phyloP scores from a whole-genome alignment of 2,113 vertebrate species.

The Fukomys damarensis region DNA sequence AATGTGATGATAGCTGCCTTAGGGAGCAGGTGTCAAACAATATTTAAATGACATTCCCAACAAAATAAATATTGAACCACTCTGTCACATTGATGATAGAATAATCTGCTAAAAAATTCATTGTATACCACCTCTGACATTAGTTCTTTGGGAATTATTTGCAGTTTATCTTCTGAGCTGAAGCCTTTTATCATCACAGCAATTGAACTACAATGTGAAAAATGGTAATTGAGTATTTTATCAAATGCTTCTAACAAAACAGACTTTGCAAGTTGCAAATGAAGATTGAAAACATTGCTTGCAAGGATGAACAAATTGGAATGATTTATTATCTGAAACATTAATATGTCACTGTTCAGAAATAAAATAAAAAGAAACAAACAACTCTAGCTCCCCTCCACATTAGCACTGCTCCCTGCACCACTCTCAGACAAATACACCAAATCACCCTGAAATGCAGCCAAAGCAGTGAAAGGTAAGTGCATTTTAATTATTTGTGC shows the following conservation, averaged over 20 bases:
- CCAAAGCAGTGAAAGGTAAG: slow-evolving; percentile 87
- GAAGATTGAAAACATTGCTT: slow-evolving; percentile 93
- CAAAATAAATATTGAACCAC: slow-evolving; percentile 87
- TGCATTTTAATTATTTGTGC: slow-evolving; percentile 90
- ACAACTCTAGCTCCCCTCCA: slow-evolving; percentile 54
- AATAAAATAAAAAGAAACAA: slow-evolving; percentile 87
- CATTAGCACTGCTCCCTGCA: not conserved
- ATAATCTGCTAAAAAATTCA: slow-evolving; percentile 88
- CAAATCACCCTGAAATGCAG: slow-evolving; percentile 79
- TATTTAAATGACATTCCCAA: slow-evolving; percentile 88
- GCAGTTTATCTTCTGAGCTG: slow-evolving; percentile 88
- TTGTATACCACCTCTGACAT: slow-evolving; percentile 87
- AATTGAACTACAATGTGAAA: slow-evolving; percentile 88
- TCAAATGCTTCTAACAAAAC: slow-evolving; percentile 90
- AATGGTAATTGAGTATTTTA: slow-evolving; percentile 93
- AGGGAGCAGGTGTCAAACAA: slow-evolving; percentile 88
- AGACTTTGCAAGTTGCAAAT: slow-evolving; percentile 90
- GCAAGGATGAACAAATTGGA: slow-evolving; percentile 91
- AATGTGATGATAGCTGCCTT: slow-evolving; percentile 79
- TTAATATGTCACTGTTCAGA: slow-evolving; percentile 89
- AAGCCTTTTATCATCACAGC: slow-evolving; percentile 88
- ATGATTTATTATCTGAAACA: slow-evolving; percentile 92
- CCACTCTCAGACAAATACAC: not conserved
- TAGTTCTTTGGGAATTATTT: slow-evolving; percentile 91
- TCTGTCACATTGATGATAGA: slow-evolving; percentile 86